These are phyloP conservation scores for Callithrix jacchus DNA, from an alignment of 2,113 vertebrate species.

Conservation along the genomic window DNA sequence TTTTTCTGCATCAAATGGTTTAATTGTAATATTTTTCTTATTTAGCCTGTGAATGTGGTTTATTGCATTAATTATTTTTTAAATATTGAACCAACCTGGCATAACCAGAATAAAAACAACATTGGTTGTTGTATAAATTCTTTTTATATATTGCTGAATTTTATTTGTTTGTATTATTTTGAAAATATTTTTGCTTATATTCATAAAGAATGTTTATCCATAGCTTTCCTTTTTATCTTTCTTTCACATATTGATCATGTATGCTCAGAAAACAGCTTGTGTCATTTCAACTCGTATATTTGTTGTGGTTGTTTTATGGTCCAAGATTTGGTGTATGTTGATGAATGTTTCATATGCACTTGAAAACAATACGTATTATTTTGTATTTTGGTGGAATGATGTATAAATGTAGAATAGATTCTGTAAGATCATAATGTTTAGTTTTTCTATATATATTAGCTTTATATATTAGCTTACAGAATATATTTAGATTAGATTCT, in stretches of 20 bases:
- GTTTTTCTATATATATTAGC: not conserved
- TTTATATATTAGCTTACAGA: not conserved
- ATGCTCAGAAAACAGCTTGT: not conserved
- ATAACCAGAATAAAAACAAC: not conserved
- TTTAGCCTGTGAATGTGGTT: not conserved
- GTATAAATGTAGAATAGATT: not conserved
- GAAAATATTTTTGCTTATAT: not conserved
- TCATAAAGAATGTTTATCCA: not conserved
- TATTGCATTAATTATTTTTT: not conserved
- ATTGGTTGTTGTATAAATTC: not conserved
- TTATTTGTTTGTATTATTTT: not conserved
- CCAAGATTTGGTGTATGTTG: no score
- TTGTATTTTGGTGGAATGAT: not conserved
- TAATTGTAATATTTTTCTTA: not conserved
- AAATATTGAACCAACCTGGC: not conserved
- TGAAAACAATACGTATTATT: not conserved
- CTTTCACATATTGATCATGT: not conserved
- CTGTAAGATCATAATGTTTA: not conserved
- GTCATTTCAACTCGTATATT: not conserved
- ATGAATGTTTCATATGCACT: not conserved
- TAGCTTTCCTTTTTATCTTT: not conserved
- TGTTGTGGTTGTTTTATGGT: not conserved
- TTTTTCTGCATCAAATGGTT: not conserved
- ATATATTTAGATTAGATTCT: not conserved
- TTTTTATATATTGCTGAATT: not conserved